These are phyloP conservation scores for Hyperoplus immaculatus DNA, from an alignment of 2,797 vertebrate species.

Conservation along the genomic window DNA sequence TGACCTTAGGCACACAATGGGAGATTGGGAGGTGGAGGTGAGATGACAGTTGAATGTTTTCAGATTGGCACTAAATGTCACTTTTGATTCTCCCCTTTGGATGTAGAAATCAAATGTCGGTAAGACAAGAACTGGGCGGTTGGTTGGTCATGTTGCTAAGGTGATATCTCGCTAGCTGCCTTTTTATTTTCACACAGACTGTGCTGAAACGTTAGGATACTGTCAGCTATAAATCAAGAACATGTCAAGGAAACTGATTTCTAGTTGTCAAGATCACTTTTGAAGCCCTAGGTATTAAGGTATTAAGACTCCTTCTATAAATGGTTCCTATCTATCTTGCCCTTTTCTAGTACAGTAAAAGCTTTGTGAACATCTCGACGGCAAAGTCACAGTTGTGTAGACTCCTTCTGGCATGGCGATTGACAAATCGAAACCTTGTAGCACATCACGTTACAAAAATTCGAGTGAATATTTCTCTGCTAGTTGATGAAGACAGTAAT, in stretches of 20 bases:
- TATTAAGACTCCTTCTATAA: conserved; percentile 55
- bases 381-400: conserved; percentile 39
- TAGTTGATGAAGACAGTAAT: conserved; percentile 67
- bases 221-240: conserved; percentile 62
- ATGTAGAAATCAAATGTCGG: conserved; percentile 42
- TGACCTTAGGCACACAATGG: conserved; percentile 40
- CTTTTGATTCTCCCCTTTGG: conserved; percentile 38
- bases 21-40: conserved; percentile 7
- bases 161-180: conserved; percentile 44
- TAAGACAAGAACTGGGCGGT: conserved; percentile 28
- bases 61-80: conserved; percentile 52
- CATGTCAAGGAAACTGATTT: conserved; percentile 43
- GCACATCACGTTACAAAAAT: conserved; percentile 24
- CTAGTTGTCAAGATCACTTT: conserved; percentile 47
- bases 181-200: conserved; percentile 26
- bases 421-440: conserved; percentile 30
- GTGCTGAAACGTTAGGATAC: conserved; percentile 44
- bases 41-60: conserved; percentile 38
- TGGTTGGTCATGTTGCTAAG: conserved; percentile 38
- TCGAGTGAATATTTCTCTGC: conserved; percentile 44
- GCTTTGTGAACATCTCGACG: conserved; percentile 45
- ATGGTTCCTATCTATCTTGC: conserved; percentile 51
- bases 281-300: conserved; percentile 52
- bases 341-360: conserved; percentile 55
- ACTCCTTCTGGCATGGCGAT: conserved; percentile 24